A percentile compares a stretch with the other conserved stretches of the same genome.
Conservation (phyloP, 1,140 invertebrate genomes). For the Anadara kagoshimensis region DNA sequence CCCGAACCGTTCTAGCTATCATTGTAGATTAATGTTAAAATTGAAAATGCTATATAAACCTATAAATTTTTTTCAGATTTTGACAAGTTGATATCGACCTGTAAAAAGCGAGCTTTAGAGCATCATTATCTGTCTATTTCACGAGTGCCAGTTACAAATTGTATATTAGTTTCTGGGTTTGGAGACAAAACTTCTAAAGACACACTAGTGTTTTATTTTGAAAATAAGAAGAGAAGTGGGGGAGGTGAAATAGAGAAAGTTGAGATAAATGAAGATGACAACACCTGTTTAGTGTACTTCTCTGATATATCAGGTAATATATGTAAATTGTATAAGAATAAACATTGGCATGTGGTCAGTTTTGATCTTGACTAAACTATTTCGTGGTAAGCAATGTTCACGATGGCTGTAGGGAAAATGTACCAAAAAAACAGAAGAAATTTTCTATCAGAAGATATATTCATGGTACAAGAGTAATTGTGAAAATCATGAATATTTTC, state of each 20-base stretch:
- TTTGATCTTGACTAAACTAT: no score
- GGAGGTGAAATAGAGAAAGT: constrained; percentile 36
- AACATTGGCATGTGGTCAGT: no score
- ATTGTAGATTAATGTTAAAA: no score
- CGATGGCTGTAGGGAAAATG: no score
- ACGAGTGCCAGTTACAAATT: constrained; percentile 31
- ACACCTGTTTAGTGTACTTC: constrained; percentile 40
- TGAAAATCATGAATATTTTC: no score
- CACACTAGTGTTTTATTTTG: constrained; percentile 43
- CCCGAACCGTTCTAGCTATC: no score
- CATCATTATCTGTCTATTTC: constrained; percentile 23
- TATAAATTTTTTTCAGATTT: constrained; percentile 23
- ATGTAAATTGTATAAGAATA: no score
- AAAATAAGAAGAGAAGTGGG: constrained; percentile 39
- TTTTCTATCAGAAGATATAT: no score
- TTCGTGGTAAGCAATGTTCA: no score
- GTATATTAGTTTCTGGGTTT: constrained; percentile 27
- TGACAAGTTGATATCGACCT: constrained; percentile 13
- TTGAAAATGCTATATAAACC: no score
- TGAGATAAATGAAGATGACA: constrained; percentile 9
- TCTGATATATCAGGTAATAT: constrained; percentile 31
- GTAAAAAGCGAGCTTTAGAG: constrained; percentile 27
- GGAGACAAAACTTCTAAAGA: constrained; percentile 24
- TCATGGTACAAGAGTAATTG: no score
- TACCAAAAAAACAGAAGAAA: no score